Conservation (phyloP, 2,113 vertebrate species). For the Cephalopterus ornatus region DNA sequence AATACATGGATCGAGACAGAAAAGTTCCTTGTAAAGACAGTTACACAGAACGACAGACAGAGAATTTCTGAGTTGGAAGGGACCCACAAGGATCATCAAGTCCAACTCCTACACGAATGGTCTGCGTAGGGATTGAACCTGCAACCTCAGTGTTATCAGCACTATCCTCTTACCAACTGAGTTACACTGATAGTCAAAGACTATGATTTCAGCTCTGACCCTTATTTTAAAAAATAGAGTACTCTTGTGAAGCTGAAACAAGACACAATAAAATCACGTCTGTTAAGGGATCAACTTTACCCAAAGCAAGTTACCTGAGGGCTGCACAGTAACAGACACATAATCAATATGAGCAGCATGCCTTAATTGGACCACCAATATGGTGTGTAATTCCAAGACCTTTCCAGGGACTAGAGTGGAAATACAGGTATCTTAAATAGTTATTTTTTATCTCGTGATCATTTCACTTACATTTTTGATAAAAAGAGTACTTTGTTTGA, state of each 20-base stretch:
- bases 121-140: neutral
- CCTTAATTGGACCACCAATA: neutral
- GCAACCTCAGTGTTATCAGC: fast-evolving
- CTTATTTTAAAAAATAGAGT: neutral
- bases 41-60: neutral
- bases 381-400: neutral
- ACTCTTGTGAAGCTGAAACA: neutral
- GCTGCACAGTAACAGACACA: neutral
- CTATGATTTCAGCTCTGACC: neutral
- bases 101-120: neutral
- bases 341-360: neutral
- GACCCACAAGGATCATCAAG: neutral
- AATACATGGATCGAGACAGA: neutral
- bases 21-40: neutral
- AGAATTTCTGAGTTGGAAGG: neutral
- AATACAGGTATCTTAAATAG: neutral
- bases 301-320: neutral
- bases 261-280: neutral
- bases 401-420: neutral
- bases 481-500: neutral
- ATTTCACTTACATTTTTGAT: neutral
- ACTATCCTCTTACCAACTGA: neutral
- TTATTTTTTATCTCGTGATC: neutral
- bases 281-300: neutral
- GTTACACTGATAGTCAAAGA: neutral